Base-by-base conservation (phyloP, 2,888 invertebrate genomes). In the Limenitis camilla region DNA sequence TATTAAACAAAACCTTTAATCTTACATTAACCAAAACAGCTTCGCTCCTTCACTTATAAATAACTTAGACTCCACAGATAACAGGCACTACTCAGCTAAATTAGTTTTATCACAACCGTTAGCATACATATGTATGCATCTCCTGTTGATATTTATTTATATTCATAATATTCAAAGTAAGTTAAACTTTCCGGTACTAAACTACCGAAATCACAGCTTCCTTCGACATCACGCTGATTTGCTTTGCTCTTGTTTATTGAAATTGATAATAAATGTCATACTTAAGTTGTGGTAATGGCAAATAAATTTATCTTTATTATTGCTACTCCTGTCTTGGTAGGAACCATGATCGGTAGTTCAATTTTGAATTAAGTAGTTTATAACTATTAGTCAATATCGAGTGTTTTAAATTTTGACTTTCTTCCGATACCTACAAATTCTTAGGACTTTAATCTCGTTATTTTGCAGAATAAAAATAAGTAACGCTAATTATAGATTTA, bases 141-240 rank as follows among this genome's bases (percentile, higher is more conserved):
- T 46, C 11, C 11, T 40, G 44, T 29, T 32, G 10, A 27, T 48
- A 19, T 49, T 45, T 49, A 52, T 55, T 49, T 42, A 49, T 52
- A 40, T 47, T 44, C n/a, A 60, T 51, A 49, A 52, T 55, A 60
- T 59, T 58, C 49, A 54, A 50, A 41, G 33, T 40, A 35, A 32
- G 27, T 40, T 27, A 38, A 32, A 48, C 11, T 38, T 32, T 35
- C 42, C 50, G 55, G 53, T 56, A 59, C 56, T 36, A 56, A 51
- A 59, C 55, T 48, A 50, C 51, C 40, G 50, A 49, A 43, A 48
- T 58, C 52, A 53, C 53, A 53, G 56, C 46, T 52, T 50, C 55
- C 44, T 49, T 39, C 6, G 57, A 42, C 55, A 39, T 45, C 61
- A 61, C 52, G 61, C 61, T 61, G 61, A 45, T 59, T 52, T 30